Conservation (phyloP, 2,113 vertebrate genomes). For the Paedocypris sp. region DNA sequence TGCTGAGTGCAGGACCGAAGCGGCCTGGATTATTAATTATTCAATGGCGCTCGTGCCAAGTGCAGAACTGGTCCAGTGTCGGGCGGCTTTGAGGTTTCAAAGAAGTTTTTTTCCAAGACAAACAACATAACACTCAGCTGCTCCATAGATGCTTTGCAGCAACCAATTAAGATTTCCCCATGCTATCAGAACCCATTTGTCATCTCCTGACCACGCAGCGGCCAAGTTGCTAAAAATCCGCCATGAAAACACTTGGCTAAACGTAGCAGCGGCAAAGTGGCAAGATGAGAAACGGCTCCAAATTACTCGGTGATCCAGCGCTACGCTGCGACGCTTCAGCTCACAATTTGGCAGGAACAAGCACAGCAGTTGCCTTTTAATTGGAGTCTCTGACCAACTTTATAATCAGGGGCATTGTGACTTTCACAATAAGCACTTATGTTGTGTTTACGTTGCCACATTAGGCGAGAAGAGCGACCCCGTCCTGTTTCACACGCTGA, state of each 20-base stretch:
- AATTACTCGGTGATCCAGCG: slow-evolving; percentile 22
- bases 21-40: not conserved
- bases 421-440: slow-evolving; percentile 24
- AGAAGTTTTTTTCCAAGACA: slow-evolving; percentile 22
- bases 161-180: slow-evolving; percentile 34
- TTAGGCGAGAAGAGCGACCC: slow-evolving; percentile 31
- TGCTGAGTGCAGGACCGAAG: not conserved
- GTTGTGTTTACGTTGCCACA: slow-evolving; percentile 27
- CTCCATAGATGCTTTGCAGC: slow-evolving; percentile 15
- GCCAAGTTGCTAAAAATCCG: slow-evolving; percentile 42
- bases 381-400: slow-evolving; percentile 26
- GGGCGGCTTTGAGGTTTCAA: not conserved
- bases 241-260: slow-evolving; percentile 24
- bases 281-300: slow-evolving; percentile 21
- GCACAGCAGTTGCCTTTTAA: slow-evolving; percentile 31
- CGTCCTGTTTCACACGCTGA: slow-evolving; percentile 27
- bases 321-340: slow-evolving; percentile 13
- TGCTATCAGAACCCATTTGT: slow-evolving; percentile 47
- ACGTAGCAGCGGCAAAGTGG: slow-evolving; percentile 1
- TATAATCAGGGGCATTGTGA: slow-evolving; percentile 27
- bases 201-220: slow-evolving; percentile 46
- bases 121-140: slow-evolving; percentile 29
- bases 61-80: slow-evolving; percentile 1
- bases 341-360: slow-evolving; percentile 29
- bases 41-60: not conserved